These are phyloP conservation scores for Halocynthia roretzi DNA, from an alignment of 23 tunicate species.

Conservation along the genomic window DNA sequence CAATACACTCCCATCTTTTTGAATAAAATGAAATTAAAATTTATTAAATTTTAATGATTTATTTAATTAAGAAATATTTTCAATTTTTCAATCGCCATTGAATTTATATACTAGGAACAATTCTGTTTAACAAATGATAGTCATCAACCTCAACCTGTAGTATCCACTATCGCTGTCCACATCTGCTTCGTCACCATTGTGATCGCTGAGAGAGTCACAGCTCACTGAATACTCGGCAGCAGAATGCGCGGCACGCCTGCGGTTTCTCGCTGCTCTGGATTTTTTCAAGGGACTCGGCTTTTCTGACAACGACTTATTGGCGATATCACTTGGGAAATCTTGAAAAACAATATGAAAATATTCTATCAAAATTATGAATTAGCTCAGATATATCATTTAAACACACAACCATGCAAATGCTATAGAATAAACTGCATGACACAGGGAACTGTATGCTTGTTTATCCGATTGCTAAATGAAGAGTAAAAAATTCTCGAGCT, in stretches of 20 bases:
- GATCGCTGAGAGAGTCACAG: constrained; percentile 11
- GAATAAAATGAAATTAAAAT: no score
- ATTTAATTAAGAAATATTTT: background rate
- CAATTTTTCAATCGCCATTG: background rate
- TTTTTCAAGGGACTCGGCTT: constrained; percentile 74
- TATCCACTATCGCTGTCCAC: constrained; percentile 89
- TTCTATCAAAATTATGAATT: background rate
- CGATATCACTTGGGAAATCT: constrained; percentile 71
- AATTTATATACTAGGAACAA: background rate
- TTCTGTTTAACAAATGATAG: background rate
- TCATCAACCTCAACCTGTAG: constrained; percentile 43
- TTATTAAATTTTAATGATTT: no score
- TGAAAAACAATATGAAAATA: background rate
- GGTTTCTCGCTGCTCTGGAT: constrained; percentile 11
- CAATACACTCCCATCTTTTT: background rate
- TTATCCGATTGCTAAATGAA: background rate
- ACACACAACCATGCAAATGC: no score
- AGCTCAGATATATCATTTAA: no score
- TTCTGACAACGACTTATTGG: constrained; percentile 67
- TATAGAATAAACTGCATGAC: no score
- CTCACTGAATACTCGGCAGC: constrained; percentile 40
- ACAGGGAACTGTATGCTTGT: no score
- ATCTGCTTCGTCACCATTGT: constrained; percentile 44
- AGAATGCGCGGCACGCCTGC: constrained; percentile 8
- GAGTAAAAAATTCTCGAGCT: background rate